These are phyloP conservation scores for Penaeus indicus DNA, from an alignment of 1,140 invertebrate species.

Conservation along the genomic window DNA sequence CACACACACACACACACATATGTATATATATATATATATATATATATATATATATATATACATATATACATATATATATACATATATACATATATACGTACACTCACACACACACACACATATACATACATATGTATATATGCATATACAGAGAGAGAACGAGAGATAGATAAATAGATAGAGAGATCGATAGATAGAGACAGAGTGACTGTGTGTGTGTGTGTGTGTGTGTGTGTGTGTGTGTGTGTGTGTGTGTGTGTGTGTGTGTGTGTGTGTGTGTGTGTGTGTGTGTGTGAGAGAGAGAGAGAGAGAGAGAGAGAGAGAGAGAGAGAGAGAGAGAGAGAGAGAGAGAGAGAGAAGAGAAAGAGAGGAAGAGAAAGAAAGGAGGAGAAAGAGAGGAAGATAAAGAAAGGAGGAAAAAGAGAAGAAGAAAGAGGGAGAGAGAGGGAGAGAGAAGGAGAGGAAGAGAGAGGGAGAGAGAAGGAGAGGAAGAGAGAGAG, in stretches of 20 bases:
- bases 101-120: neutral
- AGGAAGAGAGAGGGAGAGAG: neutral
- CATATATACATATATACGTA: neutral
- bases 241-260: neutral
- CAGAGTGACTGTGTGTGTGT: neutral
- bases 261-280: neutral
- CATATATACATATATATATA: neutral
- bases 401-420: neutral
- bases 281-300: neutral
- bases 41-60: conserved; percentile 6
- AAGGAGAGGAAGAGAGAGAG: neutral
- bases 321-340: neutral
- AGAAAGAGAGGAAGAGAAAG: neutral
- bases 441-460: neutral
- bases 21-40: conserved; percentile 7
- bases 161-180: neutral
- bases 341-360: neutral
- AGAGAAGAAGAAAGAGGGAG: neutral
- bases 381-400: neutral
- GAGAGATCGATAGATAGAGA: neutral
- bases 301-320: neutral
- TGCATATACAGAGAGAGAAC: neutral
- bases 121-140: neutral
- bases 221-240: neutral
- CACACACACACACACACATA: neutral